Evolutionary conservation across 1,140 invertebrate species (phyloP).

Genomic region (Aleiodes sp.): DNA sequence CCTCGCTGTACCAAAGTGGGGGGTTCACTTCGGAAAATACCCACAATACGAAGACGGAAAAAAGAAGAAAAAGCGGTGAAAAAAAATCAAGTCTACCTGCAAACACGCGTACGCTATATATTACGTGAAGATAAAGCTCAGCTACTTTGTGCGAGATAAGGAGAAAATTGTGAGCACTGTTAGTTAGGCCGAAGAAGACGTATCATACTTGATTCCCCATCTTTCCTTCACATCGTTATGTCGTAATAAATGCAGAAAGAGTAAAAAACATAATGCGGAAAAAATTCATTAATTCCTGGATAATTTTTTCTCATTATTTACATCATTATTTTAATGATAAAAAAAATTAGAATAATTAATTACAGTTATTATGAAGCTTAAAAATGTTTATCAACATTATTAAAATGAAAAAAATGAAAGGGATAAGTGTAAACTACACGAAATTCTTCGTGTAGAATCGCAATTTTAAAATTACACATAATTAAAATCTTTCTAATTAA

Average conservation of each 20-base stretch:
- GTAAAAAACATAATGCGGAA: background rate
- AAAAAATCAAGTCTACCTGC: slow-evolving; percentile 24
- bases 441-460: background rate
- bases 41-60: background rate
- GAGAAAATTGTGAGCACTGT: slow-evolving; percentile 34
- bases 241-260: background rate
- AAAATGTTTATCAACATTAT: too few species aligned
- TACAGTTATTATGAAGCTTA: too few species aligned
- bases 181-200: slow-evolving; percentile 3
- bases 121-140: slow-evolving; percentile 32
- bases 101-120: slow-evolving; percentile 24
- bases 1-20: background rate
- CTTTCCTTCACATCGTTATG: background rate
- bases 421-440: too few species aligned
- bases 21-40: slow-evolving; percentile 7
- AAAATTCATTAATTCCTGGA: background rate
- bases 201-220: slow-evolving; percentile 7
- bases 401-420: too few species aligned
- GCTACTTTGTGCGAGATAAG: slow-evolving; percentile 27
- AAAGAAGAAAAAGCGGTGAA: background rate
- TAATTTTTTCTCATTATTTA: too few species aligned
- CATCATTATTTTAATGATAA: too few species aligned
- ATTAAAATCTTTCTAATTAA: background rate
- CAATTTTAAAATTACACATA: background rate
- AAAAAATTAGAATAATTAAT: too few species aligned